phyloP scores from a whole-genome alignment of 2,888 invertebrate genomes.

The Drosophila monieri region DNA sequence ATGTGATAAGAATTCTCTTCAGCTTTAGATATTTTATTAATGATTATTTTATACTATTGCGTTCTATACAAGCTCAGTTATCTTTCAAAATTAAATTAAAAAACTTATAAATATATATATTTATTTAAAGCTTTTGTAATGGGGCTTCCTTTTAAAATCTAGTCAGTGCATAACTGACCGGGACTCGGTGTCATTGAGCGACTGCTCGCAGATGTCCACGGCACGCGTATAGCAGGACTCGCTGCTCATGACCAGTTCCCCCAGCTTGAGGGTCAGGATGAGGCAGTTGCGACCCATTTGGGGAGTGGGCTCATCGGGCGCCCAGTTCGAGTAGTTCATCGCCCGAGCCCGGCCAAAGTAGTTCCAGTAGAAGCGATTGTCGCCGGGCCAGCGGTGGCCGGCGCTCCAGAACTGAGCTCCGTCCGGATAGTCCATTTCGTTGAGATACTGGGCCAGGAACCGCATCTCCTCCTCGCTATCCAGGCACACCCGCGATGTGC shows the following conservation, averaged over 20 bases:
- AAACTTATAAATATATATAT: neutral
- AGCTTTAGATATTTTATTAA: too few relatives aligned
- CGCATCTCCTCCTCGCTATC: constrained; percentile 65
- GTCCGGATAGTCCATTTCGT: constrained; percentile 50
- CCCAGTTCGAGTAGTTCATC: constrained; percentile 68
- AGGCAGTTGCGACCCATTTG: constrained; percentile 61
- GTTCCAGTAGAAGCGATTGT: constrained; percentile 68
- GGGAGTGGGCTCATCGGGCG: constrained; percentile 54
- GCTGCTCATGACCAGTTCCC: constrained; percentile 59
- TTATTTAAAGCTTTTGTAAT: neutral
- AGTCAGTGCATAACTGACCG: constrained; percentile 60
- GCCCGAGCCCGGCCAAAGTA: constrained; percentile 65
- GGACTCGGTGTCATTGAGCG: constrained; percentile 40
- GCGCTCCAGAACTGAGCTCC: constrained; percentile 72
- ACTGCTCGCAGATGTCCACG: constrained; percentile 67
- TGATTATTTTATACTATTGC: too few relatives aligned
- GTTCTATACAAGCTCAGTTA: too few relatives aligned
- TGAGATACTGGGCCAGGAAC: constrained; percentile 59
- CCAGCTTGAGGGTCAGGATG: constrained; percentile 55
- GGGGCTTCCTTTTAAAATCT: neutral
- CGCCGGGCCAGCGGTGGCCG: constrained; percentile 68
- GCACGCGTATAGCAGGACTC: constrained; percentile 59
- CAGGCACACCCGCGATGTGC: constrained; percentile 69
- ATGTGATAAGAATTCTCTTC: too few relatives aligned
- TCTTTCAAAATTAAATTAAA: neutral